phyloP scores from a whole-genome alignment of 2,888 invertebrate genomes.

The Trachelus iudaicus region DNA sequence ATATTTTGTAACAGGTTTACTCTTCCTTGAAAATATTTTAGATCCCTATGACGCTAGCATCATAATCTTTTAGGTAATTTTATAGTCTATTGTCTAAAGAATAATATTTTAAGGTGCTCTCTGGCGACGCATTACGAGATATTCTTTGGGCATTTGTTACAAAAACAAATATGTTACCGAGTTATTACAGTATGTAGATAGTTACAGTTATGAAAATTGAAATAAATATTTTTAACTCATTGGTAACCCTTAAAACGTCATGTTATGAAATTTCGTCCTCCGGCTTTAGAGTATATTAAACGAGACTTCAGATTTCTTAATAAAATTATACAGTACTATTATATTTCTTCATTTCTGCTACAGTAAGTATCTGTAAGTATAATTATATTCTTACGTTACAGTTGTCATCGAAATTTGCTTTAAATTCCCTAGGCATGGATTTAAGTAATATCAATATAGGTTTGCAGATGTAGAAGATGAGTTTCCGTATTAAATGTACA shows the following conservation, averaged over 20 bases:
- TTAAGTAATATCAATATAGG: slow-evolving; percentile 10
- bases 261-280: not conserved
- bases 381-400: slow-evolving; percentile 25
- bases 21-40: no score
- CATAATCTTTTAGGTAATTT: no score
- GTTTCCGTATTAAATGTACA: not conserved
- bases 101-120: no score
- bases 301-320: slow-evolving; percentile 7
- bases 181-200: not conserved
- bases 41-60: no score
- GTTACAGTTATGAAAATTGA: not conserved
- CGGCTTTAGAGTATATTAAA: not conserved
- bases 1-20: no score
- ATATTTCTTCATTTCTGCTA: slow-evolving; percentile 21
- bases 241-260: no score
- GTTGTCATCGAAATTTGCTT: slow-evolving; percentile 11
- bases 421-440: not conserved
- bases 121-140: no score
- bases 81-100: no score
- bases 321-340: slow-evolving; percentile 29
- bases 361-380: slow-evolving; percentile 13
- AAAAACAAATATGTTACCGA: not conserved
- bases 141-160: no score
- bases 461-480: not conserved
- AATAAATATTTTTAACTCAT: not conserved